Evolutionary conservation across 2,797 vertebrate genomes (phyloP).

Genomic region (Lerista edwardsae): DNA sequence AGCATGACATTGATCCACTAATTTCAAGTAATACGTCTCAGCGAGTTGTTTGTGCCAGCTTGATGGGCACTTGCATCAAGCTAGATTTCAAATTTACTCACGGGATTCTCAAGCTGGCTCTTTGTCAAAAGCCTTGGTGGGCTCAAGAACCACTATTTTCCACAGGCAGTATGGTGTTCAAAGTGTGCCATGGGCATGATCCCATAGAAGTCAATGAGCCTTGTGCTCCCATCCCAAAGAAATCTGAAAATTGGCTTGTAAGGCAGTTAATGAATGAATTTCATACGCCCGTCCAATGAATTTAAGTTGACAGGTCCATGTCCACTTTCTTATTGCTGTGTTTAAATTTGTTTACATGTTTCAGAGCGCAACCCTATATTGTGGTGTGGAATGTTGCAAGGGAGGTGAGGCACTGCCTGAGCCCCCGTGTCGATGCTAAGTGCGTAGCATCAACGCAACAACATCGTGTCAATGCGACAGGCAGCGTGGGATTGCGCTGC

Average conservation of each 20-base stretch:
- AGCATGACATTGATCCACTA: constrained; percentile 15
- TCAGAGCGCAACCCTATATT: neutral
- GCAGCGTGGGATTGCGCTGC: no score
- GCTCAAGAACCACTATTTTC: neutral
- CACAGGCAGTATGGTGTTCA: neutral
- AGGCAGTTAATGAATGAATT: neutral
- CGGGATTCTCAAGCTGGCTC: constrained; percentile 6
- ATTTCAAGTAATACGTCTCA: constrained; percentile 12
- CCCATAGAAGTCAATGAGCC: neutral
- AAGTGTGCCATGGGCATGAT: neutral
- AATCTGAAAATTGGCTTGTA: neutral
- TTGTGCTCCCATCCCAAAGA: neutral
- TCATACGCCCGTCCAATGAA: neutral
- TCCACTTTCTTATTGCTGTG: neutral
- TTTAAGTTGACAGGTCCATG: neutral
- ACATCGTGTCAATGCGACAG: no score
- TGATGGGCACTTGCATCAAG: constrained; percentile 1
- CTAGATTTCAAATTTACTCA: neutral
- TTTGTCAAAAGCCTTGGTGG: neutral
- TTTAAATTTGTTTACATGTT: neutral
- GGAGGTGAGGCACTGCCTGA: no score
- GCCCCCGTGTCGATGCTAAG: no score
- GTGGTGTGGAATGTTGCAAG: no score
- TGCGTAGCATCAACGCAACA: no score
- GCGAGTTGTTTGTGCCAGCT: neutral